Evolutionary conservation across 2,888 invertebrate species (phyloP).

Genomic region (Ischnus inquisitorius): DNA sequence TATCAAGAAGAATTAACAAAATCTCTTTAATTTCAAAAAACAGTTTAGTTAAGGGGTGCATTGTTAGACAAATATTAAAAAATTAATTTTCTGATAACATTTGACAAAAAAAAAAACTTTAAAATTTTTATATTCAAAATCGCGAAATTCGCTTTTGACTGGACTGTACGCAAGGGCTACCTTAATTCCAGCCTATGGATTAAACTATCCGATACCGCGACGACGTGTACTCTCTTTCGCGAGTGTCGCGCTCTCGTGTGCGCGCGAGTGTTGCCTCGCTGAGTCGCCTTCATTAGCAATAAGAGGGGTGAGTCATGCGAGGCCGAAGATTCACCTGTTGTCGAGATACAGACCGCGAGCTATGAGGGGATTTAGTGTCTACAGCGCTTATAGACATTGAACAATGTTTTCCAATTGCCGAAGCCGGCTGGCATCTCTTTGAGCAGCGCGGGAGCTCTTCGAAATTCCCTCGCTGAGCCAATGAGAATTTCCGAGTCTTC

Average conservation of each 20-base stretch:
- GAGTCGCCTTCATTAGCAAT: constrained; percentile 56
- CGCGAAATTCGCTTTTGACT: too few relatives aligned
- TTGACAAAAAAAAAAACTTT: too few relatives aligned
- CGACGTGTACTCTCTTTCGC: background rate
- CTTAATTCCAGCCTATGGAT: background rate
- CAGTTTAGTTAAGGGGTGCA: too few relatives aligned
- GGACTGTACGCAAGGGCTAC: too few relatives aligned
- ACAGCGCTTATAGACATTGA: background rate
- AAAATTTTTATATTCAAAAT: too few relatives aligned
- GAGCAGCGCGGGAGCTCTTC: constrained; percentile 13
- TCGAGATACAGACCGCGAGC: background rate
- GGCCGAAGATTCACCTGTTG: constrained; percentile 51
- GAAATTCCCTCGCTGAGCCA: background rate
- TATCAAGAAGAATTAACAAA: too few relatives aligned
- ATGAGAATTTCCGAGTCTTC: constrained; percentile 6
- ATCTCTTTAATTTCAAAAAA: too few relatives aligned
- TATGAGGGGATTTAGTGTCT: background rate
- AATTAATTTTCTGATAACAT: too few relatives aligned
- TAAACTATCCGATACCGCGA: background rate
- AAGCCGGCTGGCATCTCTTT: constrained; percentile 12
- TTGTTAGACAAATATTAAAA: too few relatives aligned
- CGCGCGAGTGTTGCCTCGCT: background rate
- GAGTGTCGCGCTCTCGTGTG: background rate
- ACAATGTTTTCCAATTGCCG: constrained; percentile 44
- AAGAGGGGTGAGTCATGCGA: constrained; percentile 45